Base-by-base conservation (phyloP, 2,888 invertebrate genomes). In the Calameuta filiformis region DNA sequence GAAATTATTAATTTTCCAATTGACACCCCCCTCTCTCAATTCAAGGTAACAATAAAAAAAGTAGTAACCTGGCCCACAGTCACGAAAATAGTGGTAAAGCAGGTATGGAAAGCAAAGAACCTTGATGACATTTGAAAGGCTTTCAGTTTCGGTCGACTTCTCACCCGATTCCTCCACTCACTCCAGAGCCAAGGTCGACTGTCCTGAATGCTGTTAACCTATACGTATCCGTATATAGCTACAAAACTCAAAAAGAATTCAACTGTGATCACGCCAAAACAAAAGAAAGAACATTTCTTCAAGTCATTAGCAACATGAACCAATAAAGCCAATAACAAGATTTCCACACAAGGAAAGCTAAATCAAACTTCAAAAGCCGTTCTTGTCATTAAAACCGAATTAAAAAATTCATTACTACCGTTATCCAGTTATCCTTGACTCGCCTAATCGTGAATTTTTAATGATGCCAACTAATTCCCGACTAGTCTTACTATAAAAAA, bases 71-170 rank as follows among this genome's bases (percentile, higher is more conserved):
- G 6, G 71, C 69, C 68, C 75, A 37, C 69, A 35, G 33, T 15
- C 37, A 37, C 15, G 23, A 77, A 40, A 15, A 40, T 15, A 40
- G 15, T 40, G 40, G 40, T 40, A 15, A 40, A 40, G 79, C 80
- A 74, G 73, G 75, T 79, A 75, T 74, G 71, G 11, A 68, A 75
- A 77, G 75, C 75, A 35, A 76, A 81, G 77, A 78, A 79, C 83
- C 83, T 84, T 83, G 79, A 79, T 75, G 69, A 78, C 77, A 83
- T 83, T 83, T 76, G 80, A 83, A 84, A 84, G 82, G 80, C 85
- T 85, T 85, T 85, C 82, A 81, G 79, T 79, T 80, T 81, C 75
- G 77, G 74, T 75, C 12, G 37, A 30, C 34, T 73, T 73, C 37
- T 30, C 33, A 34, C 33, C 31, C 71, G 71, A 71, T 71, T 71